These are phyloP conservation scores for Mus pahari DNA, from an alignment of 2,113 vertebrate species.

Conservation along the genomic window DNA sequence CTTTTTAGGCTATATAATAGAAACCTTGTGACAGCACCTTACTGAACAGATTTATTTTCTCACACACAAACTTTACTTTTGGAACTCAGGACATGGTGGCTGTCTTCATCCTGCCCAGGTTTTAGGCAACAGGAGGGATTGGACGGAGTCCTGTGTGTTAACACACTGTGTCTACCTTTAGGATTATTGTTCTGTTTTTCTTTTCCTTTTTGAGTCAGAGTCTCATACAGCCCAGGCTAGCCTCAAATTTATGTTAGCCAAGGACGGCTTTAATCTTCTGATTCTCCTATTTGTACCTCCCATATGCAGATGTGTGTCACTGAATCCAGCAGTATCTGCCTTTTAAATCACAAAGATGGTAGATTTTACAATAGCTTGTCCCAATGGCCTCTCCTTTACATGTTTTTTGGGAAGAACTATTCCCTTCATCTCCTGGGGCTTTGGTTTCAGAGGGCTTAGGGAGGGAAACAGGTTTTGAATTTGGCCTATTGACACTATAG, in stretches of 20 bases:
- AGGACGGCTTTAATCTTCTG: background rate
- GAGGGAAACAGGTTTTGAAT: background rate
- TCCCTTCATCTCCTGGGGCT: background rate
- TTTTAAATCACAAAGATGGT: background rate
- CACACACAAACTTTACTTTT: background rate
- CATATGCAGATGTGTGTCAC: background rate
- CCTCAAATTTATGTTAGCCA: background rate
- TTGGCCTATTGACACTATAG: background rate
- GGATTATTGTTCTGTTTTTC: background rate
- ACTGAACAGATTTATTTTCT: slow-evolving; percentile 1
- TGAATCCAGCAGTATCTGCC: too few relatives aligned
- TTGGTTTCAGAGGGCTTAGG: background rate
- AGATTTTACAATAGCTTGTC: background rate
- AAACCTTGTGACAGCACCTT: slow-evolving; percentile 9
- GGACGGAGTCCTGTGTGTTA: background rate
- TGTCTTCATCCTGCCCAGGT: background rate
- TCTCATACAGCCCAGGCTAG: background rate
- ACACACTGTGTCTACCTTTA: background rate
- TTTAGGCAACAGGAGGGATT: background rate
- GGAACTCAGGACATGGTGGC: background rate
- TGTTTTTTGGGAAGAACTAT: background rate
- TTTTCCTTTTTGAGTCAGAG: background rate
- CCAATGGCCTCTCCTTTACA: background rate
- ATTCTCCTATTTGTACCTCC: background rate
- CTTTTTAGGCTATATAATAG: background rate